Conservation (phyloP, 2,113 vertebrate genomes). For the Ahaetulla prasina region DNA sequence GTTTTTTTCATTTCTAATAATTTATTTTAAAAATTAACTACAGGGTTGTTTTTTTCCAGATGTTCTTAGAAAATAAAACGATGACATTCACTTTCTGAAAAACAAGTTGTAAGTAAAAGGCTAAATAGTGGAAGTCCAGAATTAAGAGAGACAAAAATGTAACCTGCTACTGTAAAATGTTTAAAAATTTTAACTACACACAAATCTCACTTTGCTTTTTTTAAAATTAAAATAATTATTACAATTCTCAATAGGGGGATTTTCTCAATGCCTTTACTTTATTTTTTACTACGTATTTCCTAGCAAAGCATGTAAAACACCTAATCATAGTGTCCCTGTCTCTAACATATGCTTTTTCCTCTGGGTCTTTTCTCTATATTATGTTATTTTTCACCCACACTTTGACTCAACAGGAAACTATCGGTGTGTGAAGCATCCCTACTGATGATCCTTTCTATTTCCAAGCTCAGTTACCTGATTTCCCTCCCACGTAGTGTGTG, state of each 20-base stretch:
- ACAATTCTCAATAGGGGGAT: background rate
- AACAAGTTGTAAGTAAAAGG: background rate
- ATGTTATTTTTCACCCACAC: background rate
- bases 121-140: background rate
- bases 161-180: background rate
- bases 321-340: background rate
- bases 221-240: background rate
- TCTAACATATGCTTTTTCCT: background rate
- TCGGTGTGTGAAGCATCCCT: background rate
- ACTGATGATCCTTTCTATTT: background rate
- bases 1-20: background rate
- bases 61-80: background rate
- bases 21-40: background rate
- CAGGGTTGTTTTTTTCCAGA: background rate
- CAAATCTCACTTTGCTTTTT: background rate
- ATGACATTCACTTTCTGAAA: background rate
- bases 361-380: background rate
- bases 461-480: background rate
- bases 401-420: background rate
- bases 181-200: background rate
- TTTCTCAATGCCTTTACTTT: background rate
- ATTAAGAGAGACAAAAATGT: background rate
- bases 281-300: background rate
- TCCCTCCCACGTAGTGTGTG: background rate
- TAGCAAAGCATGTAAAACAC: background rate